Conservation (phyloP, 2,113 vertebrate genomes). For the Odocoileus virginianus region DNA sequence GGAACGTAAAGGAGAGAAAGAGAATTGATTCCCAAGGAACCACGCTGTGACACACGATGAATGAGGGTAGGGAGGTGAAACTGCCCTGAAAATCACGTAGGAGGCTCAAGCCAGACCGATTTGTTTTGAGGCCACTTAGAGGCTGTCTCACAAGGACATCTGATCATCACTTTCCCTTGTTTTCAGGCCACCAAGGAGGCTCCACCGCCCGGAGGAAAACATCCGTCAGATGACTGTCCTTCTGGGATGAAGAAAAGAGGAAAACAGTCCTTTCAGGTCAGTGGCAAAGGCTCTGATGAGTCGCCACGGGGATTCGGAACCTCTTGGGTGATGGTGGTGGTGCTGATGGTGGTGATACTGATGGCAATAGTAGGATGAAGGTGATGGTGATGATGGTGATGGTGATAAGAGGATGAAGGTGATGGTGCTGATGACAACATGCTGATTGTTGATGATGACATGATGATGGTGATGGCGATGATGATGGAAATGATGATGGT, state of each 20-base stretch:
- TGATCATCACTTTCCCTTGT: fast-evolving
- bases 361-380: no score
- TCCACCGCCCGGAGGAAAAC: fast-evolving
- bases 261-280: background rate
- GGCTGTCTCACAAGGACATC: background rate
- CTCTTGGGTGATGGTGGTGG: fast-evolving
- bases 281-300: background rate
- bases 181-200: fast-evolving
- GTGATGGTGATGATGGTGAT: fast-evolving
- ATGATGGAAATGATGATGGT: background rate
- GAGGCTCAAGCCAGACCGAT: background rate
- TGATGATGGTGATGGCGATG: background rate
- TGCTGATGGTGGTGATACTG: background rate
- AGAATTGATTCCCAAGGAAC: background rate
- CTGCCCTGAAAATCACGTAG: background rate
- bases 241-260: no score
- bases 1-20: background rate
- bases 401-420: fast-evolving
- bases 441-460: no score
- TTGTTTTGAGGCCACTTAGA: background rate
- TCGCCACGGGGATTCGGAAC: background rate
- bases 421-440: background rate
- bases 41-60: background rate
- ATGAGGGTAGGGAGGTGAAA: background rate
- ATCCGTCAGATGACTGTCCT: background rate